A percentile compares a stretch with the other conserved stretches of the same genome.
Evolutionary conservation across 2,888 invertebrate genomes (phyloP).

Genomic region (Esperia sulphurella): DNA sequence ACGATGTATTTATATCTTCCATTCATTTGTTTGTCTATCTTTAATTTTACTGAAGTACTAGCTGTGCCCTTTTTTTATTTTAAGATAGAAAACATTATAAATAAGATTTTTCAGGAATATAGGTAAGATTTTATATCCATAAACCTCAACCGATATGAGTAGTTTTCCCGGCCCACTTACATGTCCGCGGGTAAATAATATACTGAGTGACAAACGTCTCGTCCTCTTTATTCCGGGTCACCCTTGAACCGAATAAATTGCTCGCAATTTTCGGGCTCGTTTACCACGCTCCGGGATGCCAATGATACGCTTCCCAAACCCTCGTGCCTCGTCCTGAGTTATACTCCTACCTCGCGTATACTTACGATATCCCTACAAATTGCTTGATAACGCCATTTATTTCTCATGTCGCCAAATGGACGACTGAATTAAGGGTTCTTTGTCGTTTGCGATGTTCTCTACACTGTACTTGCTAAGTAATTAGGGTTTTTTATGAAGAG

Average conservation of each 20-base stretch:
- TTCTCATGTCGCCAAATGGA: slow-evolving; percentile 15
- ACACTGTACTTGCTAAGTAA: too few relatives aligned
- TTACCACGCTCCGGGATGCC: slow-evolving; percentile 64
- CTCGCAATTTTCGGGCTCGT: slow-evolving; percentile 69
- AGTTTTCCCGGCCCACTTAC: slow-evolving; percentile 36
- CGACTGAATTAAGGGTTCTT: too few relatives aligned
- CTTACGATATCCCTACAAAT: slow-evolving; percentile 40
- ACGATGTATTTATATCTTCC: too few relatives aligned
- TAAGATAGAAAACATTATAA: too few relatives aligned
- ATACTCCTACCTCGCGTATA: slow-evolving; percentile 28
- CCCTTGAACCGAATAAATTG: slow-evolving; percentile 73
- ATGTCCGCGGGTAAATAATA: slow-evolving; percentile 60
- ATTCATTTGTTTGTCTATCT: too few relatives aligned
- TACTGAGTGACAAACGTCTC: slow-evolving; percentile 67
- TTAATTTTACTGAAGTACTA: too few relatives aligned
- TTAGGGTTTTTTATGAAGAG: too few relatives aligned
- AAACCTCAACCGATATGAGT: slow-evolving; percentile 12
- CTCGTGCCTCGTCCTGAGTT: slow-evolving; percentile 38
- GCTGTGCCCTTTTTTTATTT: too few relatives aligned
- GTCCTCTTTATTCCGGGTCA: slow-evolving; percentile 64
- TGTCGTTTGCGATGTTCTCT: too few relatives aligned
- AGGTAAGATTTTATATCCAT: neutral
- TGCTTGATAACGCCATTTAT: slow-evolving; percentile 38
- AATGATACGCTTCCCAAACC: slow-evolving; percentile 58
- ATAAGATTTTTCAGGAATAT: neutral